A percentile compares a stretch with the other conserved stretches of the same genome.
Evolutionary conservation across 2,888 invertebrate species (phyloP).

Genomic region (Anagyrus pseudococci): DNA sequence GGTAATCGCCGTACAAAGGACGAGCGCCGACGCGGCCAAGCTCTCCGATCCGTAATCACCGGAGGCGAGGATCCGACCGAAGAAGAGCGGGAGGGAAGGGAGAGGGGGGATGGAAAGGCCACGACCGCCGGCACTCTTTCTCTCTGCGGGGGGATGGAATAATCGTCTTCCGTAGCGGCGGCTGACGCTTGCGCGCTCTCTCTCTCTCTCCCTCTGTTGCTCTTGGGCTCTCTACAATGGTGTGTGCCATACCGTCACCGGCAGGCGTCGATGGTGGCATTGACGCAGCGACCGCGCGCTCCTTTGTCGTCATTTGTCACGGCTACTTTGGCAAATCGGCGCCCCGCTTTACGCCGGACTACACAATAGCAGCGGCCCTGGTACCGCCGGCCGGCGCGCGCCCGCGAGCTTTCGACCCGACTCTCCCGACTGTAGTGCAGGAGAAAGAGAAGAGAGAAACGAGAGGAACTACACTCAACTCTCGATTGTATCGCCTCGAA

Average conservation of each 20-base stretch:
- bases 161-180: constrained; percentile 43
- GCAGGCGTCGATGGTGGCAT: background rate
- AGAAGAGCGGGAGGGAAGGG: constrained; percentile 2
- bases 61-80: constrained; percentile 48
- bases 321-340: constrained; percentile 39
- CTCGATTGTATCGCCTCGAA: constrained; percentile 18
- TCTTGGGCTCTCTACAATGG: constrained; percentile 5
- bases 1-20: constrained; percentile 57
- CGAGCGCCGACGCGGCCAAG: constrained; percentile 43
- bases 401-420: constrained; percentile 17
- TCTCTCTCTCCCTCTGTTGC: constrained; percentile 1
- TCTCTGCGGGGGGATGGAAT: constrained; percentile 42
- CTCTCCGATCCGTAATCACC: too few relatives aligned
- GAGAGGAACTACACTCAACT: too few relatives aligned
- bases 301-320: constrained; percentile 48
- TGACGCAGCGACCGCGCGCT: constrained; percentile 21
- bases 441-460: too few relatives aligned
- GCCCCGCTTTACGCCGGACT: constrained; percentile 11
- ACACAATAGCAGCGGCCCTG: too few relatives aligned
- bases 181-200: constrained; percentile 17
- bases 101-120: too few relatives aligned
- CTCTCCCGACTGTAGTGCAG: too few relatives aligned
- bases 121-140: too few relatives aligned
- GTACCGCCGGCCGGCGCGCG: too few relatives aligned
- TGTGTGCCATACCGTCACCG: constrained; percentile 15